Base-by-base conservation (phyloP, 2,797 vertebrate species). In the Notolabrus celidotus region DNA sequence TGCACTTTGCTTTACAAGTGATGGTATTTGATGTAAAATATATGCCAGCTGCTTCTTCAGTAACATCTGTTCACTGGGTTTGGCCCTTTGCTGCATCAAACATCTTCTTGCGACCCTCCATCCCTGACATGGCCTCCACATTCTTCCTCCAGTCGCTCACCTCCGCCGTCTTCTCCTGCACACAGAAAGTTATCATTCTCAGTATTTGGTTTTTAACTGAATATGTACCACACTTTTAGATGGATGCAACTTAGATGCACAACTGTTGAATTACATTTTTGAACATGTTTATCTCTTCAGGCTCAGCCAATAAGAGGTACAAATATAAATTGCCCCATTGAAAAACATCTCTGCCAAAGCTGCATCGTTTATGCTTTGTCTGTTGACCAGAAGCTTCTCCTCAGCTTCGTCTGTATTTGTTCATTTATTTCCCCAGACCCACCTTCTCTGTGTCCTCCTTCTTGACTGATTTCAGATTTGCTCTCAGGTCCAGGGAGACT, bases 61-160 rank as follows among this genome's bases (percentile, higher is more conserved):
- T 1, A 14, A 20, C n/a, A n/a, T 11, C 3, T 2, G 5, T 87
- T 94, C 85, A 98, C 83, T 96, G 96, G 31, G 84, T 90, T 0
- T 94, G 88, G 0, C 96, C 96, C 42, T 82, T 83, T 14, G 87
- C 87, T 29, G 97, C 97, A 0, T 99, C 97, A 0, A 99, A 99
- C 98, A 99, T 99, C 92, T 99, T 99, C 93, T 98, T 99, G 42
- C 97, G 91, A 8, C 97, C 98, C 79, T 99, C 97, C 98, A 99
- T 99, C 33, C 97, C 97, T 0, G 97, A 99, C 97, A 98, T 99
- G 88, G 97, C 97, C 53, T 99, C 98, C 83, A 99, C 97, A 0
- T 99, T 99, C 93, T 99, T 99, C 88, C 98, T 95, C 98, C 98
- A 99, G 86, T 99, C 97, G 0, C 95, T 96, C 79, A 99, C 96